Conservation (phyloP, 2,797 vertebrate genomes). For the Podargus strigoides region DNA sequence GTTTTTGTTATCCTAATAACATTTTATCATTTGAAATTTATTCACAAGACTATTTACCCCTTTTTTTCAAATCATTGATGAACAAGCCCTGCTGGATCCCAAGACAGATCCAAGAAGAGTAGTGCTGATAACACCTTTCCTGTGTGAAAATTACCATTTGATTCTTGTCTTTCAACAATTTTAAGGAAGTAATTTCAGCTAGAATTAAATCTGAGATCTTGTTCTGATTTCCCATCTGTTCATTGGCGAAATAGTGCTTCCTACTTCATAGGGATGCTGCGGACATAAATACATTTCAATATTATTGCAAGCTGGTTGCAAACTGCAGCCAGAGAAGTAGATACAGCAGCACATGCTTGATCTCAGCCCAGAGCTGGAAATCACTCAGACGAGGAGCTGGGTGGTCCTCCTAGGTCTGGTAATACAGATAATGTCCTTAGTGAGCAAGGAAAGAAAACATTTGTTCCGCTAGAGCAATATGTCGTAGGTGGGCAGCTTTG, state of each 20-base stretch:
- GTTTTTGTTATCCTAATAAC: background rate
- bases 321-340: background rate
- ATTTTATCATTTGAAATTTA: background rate
- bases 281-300: background rate
- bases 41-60: background rate
- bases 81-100: background rate
- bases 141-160: background rate
- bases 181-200: background rate
- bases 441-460: background rate
- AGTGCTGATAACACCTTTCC: background rate
- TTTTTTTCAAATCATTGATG: background rate
- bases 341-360: background rate
- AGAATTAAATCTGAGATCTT: background rate
- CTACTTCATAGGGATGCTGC: background rate
- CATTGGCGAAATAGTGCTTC: background rate
- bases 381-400: background rate
- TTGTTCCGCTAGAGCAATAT: background rate
- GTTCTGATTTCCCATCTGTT: background rate
- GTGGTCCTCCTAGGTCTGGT: background rate
- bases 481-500: background rate
- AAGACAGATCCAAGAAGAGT: background rate
- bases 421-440: background rate
- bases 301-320: background rate
- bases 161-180: background rate
- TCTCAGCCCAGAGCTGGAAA: background rate